phyloP scores from a whole-genome alignment of 1,140 invertebrate genomes.

The Microplitis mediator region DNA sequence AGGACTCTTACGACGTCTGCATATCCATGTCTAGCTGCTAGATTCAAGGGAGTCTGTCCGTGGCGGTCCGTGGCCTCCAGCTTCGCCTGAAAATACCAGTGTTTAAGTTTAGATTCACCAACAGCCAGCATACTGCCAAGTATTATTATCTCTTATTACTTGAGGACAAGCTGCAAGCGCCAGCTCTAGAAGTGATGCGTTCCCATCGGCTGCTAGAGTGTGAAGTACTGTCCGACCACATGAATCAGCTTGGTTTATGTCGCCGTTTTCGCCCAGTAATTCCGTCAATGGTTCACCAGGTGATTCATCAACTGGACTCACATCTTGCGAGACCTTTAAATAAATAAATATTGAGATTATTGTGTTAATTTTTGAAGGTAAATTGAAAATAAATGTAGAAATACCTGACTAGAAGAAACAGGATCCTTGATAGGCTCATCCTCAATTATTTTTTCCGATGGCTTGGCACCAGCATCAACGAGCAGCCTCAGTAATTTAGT shows the following conservation, averaged over 20 bases:
- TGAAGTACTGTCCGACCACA: conserved; percentile 76
- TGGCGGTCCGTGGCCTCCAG: conserved; percentile 73
- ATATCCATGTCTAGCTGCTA: conserved; percentile 83
- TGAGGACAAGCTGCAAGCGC: conserved; percentile 67
- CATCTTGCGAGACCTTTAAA: conserved; percentile 55
- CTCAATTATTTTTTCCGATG: conserved; percentile 61
- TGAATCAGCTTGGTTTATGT: conserved; percentile 63
- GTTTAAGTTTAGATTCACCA: neutral
- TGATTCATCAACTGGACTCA: conserved; percentile 57
- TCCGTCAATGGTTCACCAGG: conserved; percentile 57
- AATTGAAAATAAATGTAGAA: neutral
- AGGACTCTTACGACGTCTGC: conserved; percentile 74
- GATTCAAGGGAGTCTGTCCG: conserved; percentile 82
- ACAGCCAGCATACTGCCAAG: neutral
- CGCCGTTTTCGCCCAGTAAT: conserved; percentile 56
- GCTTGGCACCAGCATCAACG: conserved; percentile 70
- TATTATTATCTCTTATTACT: conserved; percentile 38
- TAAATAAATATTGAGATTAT: neutral
- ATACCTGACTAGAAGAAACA: conserved; percentile 63
- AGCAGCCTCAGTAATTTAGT: conserved; percentile 69
- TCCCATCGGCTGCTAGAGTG: conserved; percentile 77
- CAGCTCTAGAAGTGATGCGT: conserved; percentile 68
- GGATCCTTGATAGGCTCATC: conserved; percentile 61
- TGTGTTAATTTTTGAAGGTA: neutral
- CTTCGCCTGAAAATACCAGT: conserved; percentile 52